Evolutionary conservation across 2,888 invertebrate genomes (phyloP).

Genomic region (Drosophila leonis): DNA sequence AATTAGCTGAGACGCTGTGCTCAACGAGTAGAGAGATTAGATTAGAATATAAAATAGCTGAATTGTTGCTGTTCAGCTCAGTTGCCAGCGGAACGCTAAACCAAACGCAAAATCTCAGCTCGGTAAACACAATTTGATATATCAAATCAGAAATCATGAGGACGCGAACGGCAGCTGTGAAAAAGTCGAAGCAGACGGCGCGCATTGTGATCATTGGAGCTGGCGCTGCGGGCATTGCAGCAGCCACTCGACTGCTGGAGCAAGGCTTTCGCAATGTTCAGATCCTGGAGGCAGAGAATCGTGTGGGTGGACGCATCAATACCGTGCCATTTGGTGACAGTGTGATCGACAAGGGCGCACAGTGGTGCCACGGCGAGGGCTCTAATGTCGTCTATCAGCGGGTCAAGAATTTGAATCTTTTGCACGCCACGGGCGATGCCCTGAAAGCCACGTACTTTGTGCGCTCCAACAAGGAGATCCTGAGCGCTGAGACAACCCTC

Average conservation of each 20-base stretch:
- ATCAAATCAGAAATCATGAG: slow-evolving; percentile 19
- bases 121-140: neutral
- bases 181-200: slow-evolving; percentile 61
- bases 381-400: slow-evolving; percentile 88
- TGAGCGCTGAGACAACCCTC: slow-evolving; percentile 78
- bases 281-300: slow-evolving; percentile 88
- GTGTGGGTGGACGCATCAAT: slow-evolving; percentile 89
- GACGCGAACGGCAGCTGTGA: neutral
- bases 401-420: slow-evolving; percentile 82
- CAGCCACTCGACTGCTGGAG: slow-evolving; percentile 84
- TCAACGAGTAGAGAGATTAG: slow-evolving; percentile 1
- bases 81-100: slow-evolving; percentile 21
- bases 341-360: slow-evolving; percentile 90
- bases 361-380: slow-evolving; percentile 90
- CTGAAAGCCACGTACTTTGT: slow-evolving; percentile 73
- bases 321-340: slow-evolving; percentile 87
- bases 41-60: slow-evolving; percentile 23
- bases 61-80: slow-evolving; percentile 6
- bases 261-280: slow-evolving; percentile 86
- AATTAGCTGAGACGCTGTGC: slow-evolving; percentile 1
- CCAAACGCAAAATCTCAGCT: neutral
- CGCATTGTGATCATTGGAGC: slow-evolving; percentile 84
- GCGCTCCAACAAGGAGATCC: slow-evolving; percentile 83
- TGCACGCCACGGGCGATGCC: slow-evolving; percentile 69
- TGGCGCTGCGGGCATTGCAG: slow-evolving; percentile 85